Evolutionary conservation across 2,113 vertebrate species (phyloP), one percentile per base, ranked within the genome.

Genomic region (Anser cygnoides): DNA sequence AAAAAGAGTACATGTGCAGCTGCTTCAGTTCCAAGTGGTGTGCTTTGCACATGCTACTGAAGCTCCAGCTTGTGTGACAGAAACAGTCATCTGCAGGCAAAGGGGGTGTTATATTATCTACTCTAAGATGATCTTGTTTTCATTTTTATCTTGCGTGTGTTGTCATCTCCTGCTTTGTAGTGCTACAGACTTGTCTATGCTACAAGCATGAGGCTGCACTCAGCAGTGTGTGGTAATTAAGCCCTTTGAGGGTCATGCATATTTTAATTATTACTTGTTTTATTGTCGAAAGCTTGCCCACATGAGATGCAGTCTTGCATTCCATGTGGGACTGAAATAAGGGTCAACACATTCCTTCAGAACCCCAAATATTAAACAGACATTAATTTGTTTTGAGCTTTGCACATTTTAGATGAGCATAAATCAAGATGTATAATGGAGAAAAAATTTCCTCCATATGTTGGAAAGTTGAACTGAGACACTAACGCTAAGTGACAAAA

Each of bases 221-320:
- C 71, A 66, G 94, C 93, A 95, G 71, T 43, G 41, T 76, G 49
- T 37, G 52, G 31, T 67, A 91, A 94, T 94, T 84, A 86, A 97
- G 33, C 19, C 52, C 57, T 95, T 75, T 89, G 75, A 95, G 85
- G 62, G 59, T 39, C 72, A 81, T 77, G 79, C 75, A 68, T 95
- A 89, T 95, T 97, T 95, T 89, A 95, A 97, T 95, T 92, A 84
- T 55, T 37, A 44, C 49, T 95, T 81, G 26, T 90, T 87, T 92
- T 59, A 33, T 76, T 71, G 82, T 68, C 88, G 54, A 94, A 94
- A 81, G 49, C 57, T 92, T 91, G 79, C 83, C 95, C 93, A 93
- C 88, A 84, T 91, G 81, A 95, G 73, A 78, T 87, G 76, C 59
- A 90, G 75, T 46, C 79, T 90, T 70, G 41, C 50, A 84, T 93